phyloP scores from a whole-genome alignment of 2,797 vertebrate genomes.

The Eidolon dupreanum region DNA sequence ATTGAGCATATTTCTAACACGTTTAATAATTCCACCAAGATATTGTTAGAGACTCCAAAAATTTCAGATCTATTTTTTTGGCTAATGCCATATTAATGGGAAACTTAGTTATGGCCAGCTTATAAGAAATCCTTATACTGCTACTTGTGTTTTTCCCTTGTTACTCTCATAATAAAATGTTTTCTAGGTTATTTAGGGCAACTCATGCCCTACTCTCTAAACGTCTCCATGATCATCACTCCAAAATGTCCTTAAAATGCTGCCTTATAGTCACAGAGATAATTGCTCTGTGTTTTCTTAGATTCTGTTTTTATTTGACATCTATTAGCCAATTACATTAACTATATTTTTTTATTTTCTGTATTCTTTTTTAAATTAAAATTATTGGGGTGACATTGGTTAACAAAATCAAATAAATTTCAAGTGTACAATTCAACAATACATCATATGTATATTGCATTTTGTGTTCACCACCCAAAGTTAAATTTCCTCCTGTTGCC shows the following conservation, averaged over 20 bases:
- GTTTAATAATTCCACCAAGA: neutral
- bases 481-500: too few species aligned
- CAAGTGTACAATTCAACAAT: too few species aligned
- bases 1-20: neutral
- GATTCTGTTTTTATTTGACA: neutral
- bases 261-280: neutral
- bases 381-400: too few species aligned
- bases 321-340: neutral
- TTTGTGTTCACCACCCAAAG: too few species aligned
- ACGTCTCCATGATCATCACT: neutral
- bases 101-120: neutral
- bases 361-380: too few species aligned
- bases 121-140: neutral
- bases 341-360: too few species aligned
- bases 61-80: neutral
- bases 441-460: too few species aligned
- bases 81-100: neutral
- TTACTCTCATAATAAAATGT: neutral
- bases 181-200: neutral
- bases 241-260: neutral
- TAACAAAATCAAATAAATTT: too few species aligned
- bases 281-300: neutral
- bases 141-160: neutral
- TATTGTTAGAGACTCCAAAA: neutral
- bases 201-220: neutral